A percentile compares a stretch with the other conserved stretches of the same genome.
phyloP scores from a whole-genome alignment of 2,797 vertebrate species.

The Oophaga sylvatica region DNA sequence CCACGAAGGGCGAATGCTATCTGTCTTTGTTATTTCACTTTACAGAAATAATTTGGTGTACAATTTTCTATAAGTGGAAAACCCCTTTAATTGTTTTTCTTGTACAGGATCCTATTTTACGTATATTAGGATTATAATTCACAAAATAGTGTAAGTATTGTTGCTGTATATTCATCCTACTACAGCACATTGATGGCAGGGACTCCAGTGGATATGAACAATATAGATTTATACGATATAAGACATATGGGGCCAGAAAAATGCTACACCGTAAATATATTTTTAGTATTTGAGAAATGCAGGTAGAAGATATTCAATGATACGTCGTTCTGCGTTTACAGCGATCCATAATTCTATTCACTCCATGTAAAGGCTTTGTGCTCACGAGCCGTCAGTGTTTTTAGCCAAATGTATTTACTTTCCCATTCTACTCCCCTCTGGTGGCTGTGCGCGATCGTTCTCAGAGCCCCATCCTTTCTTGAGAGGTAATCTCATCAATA shows the following conservation, averaged over 20 bases:
- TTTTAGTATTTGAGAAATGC: background rate
- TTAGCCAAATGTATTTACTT: conserved; percentile 6
- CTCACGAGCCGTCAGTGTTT: background rate
- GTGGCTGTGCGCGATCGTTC: conserved; percentile 21
- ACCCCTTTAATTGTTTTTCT: too few species aligned
- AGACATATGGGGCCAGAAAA: background rate
- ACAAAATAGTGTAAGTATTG: too few species aligned
- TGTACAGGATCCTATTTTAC: too few species aligned
- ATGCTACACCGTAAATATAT: background rate
- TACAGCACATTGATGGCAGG: background rate
- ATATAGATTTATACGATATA: background rate
- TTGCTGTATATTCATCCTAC: too few species aligned
- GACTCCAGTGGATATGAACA: background rate
- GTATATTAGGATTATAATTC: too few species aligned
- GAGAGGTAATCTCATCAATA: conserved; percentile 26
- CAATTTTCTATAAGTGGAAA: too few species aligned
- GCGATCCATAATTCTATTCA: background rate
- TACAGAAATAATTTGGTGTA: too few species aligned
- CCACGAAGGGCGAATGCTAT: too few species aligned
- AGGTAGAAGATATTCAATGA: background rate
- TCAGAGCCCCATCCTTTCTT: background rate
- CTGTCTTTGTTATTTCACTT: too few species aligned
- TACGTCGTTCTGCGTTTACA: background rate
- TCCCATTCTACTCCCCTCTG: conserved; percentile 40
- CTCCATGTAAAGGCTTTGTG: background rate